phyloP scores from a whole-genome alignment of 2,888 invertebrate species.

The Eristalinus sepulchralis region DNA sequence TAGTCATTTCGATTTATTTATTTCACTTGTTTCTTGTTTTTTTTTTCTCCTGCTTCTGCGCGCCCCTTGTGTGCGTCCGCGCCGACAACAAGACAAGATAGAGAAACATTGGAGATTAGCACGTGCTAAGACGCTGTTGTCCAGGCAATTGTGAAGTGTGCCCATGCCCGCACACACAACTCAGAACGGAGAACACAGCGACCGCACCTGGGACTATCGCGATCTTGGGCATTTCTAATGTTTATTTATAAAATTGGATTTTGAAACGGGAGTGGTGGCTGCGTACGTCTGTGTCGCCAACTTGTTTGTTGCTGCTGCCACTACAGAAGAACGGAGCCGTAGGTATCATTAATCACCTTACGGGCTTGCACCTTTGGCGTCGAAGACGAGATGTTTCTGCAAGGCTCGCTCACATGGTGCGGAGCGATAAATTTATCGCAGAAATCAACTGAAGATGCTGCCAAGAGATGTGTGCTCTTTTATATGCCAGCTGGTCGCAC shows the following conservation, averaged over 20 bases:
- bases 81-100: slow-evolving; percentile 60
- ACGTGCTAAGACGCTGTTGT: slow-evolving; percentile 49
- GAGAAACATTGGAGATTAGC: slow-evolving; percentile 52
- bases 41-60: neutral
- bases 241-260: slow-evolving; percentile 68
- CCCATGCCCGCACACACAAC: slow-evolving; percentile 3
- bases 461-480: neutral
- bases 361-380: neutral
- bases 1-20: neutral
- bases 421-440: neutral
- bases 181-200: neutral
- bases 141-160: slow-evolving; percentile 2
- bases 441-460: neutral
- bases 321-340: neutral
- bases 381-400: neutral
- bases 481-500: neutral
- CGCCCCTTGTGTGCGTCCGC: slow-evolving; percentile 11
- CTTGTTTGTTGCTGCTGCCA: neutral
- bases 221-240: slow-evolving; percentile 29
- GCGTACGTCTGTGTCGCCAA: neutral
- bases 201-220: slow-evolving; percentile 52
- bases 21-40: too few relatives aligned
- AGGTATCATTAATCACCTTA: neutral
- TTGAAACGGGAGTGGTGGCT: slow-evolving; percentile 30
- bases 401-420: neutral